These are phyloP conservation scores for Homalodisca vitripennis DNA, from an alignment of 1,140 invertebrate genomes.

Conservation along the genomic window DNA sequence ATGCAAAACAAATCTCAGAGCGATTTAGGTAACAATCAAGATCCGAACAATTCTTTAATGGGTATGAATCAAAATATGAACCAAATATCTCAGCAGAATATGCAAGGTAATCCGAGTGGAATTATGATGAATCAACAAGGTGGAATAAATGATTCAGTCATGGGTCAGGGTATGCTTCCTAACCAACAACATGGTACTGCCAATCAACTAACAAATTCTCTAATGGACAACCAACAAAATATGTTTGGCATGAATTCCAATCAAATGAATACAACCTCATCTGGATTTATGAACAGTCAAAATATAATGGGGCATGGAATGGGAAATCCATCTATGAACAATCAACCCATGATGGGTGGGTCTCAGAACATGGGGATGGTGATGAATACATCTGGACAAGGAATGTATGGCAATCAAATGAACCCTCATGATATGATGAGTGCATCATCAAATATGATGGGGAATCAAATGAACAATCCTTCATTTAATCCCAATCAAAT, in stretches of 20 bases:
- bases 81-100: conserved; percentile 20
- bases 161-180: neutral
- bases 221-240: conserved; percentile 13
- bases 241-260: conserved; percentile 24
- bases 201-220: neutral
- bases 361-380: conserved; percentile 30
- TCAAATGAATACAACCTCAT: conserved; percentile 5
- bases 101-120: conserved; percentile 15
- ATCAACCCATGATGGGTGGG: conserved; percentile 21
- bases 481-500: conserved; percentile 28
- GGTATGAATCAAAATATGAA: conserved; percentile 4
- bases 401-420: conserved; percentile 28
- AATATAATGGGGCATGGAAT: conserved; percentile 17
- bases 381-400: conserved; percentile 14
- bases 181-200: neutral
- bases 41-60: too few species aligned
- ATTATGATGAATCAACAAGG: conserved; percentile 18
- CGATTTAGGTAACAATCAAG: neutral
- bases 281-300: conserved; percentile 18
- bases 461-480: conserved; percentile 21
- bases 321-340: conserved; percentile 12
- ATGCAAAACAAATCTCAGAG: conserved; percentile 4
- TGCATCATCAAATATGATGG: neutral
- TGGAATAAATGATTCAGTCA: neutral
- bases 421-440: conserved; percentile 26